A percentile compares a stretch with the other conserved stretches of the same genome.
phyloP scores from a whole-genome alignment of 2,113 vertebrate genomes.

The Smithornis capensis region DNA sequence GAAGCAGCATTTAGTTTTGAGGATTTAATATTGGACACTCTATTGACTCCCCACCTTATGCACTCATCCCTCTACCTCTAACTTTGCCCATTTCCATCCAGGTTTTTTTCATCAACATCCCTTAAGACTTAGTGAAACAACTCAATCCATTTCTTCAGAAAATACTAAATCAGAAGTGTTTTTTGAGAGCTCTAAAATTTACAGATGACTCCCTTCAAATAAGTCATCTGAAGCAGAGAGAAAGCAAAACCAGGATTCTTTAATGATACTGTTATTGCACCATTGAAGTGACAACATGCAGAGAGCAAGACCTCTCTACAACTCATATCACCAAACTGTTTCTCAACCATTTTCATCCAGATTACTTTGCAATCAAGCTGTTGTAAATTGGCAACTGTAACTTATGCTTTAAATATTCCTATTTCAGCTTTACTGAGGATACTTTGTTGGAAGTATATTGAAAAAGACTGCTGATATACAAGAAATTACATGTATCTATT shows the following conservation, averaged over 20 bases:
- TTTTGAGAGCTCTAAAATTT: not conserved
- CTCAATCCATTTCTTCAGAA: not conserved
- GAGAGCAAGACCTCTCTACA: not conserved
- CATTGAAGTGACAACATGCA: not conserved
- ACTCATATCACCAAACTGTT: not conserved
- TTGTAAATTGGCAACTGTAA: not conserved
- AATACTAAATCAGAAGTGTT: not conserved
- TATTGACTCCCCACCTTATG: not conserved
- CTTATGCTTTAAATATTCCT: not conserved
- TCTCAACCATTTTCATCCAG: not conserved
- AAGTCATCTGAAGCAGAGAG: not conserved
- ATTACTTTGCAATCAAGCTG: not conserved
- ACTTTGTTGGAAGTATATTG: not conserved
- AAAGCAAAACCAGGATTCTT: not conserved
- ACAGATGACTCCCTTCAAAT: not conserved
- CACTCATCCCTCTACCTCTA: not conserved
- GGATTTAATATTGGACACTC: not conserved
- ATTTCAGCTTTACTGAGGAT: not conserved
- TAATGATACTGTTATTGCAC: not conserved
- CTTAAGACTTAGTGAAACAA: not conserved
- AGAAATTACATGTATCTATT: not conserved
- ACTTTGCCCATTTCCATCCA: not conserved
- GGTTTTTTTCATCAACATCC: not conserved
- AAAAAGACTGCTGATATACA: not conserved
- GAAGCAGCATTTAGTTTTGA: not conserved